Evolutionary conservation across 1,140 invertebrate genomes (phyloP).

Genomic region (Alviniconcha marisindica): DNA sequence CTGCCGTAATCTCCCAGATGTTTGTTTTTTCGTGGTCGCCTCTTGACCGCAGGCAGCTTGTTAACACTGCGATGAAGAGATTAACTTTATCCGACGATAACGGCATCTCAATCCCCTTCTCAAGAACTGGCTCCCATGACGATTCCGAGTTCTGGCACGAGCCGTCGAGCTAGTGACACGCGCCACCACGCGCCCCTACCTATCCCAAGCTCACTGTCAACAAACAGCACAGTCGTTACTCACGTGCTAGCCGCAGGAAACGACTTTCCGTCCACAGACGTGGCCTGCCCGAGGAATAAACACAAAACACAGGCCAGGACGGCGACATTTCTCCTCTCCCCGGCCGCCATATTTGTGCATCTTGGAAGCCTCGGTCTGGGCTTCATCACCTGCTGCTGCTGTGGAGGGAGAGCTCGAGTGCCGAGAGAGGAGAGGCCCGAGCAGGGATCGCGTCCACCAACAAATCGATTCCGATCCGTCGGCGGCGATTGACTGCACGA

Average conservation of each 20-base stretch:
- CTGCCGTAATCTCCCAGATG: no score
- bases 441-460: neutral
- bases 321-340: neutral
- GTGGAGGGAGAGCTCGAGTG: neutral
- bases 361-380: slow-evolving; percentile 28
- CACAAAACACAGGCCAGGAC: slow-evolving; percentile 20
- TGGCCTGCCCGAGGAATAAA: neutral
- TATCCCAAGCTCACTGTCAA: neutral
- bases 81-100: no score
- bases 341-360: slow-evolving; percentile 41
- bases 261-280: neutral
- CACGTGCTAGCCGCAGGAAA: neutral
- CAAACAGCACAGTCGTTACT: neutral
- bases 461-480: slow-evolving; percentile 3
- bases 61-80: no score
- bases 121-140: no score
- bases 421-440: neutral
- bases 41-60: no score
- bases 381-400: slow-evolving; percentile 34
- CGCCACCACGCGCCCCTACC: neutral
- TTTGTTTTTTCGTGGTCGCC: no score
- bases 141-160: neutral
- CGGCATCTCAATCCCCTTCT: no score
- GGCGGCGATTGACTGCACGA: neutral
- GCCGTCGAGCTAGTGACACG: neutral